Conservation (phyloP, 2,797 vertebrate genomes). For the Epinephelus coioides region DNA sequence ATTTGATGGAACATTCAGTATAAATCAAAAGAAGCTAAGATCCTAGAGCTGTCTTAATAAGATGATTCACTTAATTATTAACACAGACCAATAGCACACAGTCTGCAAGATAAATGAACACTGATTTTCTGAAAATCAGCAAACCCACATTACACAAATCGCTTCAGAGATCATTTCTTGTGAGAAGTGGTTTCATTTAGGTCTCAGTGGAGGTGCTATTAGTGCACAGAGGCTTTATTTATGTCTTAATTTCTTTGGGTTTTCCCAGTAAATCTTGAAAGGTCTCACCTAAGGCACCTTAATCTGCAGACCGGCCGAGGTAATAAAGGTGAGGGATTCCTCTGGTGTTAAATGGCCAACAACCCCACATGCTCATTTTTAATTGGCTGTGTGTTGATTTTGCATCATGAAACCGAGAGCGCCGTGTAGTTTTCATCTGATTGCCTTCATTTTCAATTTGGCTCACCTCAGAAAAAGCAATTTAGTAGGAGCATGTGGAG, state of each 20-base stretch:
- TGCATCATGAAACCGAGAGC: constrained; percentile 23
- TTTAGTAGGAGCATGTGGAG: constrained; percentile 46
- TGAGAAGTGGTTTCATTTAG: constrained; percentile 20
- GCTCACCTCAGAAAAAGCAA: constrained; percentile 63
- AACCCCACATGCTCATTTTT: constrained; percentile 9
- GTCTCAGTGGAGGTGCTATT: constrained; percentile 16
- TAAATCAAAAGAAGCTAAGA: constrained; percentile 3
- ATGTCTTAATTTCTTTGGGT: constrained; percentile 26
- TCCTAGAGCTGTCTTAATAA: constrained; percentile 1
- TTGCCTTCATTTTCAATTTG: constrained; percentile 71
- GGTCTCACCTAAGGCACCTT: constrained; percentile 9
- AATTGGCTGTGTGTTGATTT: constrained; percentile 49
- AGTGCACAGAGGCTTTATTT: constrained; percentile 13
- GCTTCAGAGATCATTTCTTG: constrained; percentile 7
- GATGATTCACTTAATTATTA: constrained; percentile 12
- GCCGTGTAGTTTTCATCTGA: constrained; percentile 51
- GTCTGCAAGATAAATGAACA: constrained; percentile 23
- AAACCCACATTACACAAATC: not conserved
- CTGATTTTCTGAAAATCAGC: constrained; percentile 7
- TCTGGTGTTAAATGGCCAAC: constrained; percentile 7
- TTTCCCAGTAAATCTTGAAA: constrained; percentile 18
- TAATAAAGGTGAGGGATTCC: constrained; percentile 36
- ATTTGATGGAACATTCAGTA: not conserved
- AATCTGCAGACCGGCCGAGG: not conserved
- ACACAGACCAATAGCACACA: constrained; percentile 1